Percentiles rank a stretch among this genome's conserved stretches.
phyloP scores from a whole-genome alignment of 2,888 invertebrate species.

The Rhamnusium bicolor region DNA sequence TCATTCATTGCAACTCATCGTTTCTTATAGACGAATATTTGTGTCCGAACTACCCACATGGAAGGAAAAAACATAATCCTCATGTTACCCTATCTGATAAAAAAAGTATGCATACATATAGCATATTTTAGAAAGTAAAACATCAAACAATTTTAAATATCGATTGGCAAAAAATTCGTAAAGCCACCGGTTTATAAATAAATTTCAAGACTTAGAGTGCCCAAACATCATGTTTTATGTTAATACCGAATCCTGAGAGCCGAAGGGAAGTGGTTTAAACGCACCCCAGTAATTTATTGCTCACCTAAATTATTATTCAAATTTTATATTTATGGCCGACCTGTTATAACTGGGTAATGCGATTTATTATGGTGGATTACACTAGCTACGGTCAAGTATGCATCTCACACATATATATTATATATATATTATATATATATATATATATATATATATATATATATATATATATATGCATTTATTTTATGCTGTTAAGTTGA shows the following conservation, averaged over 20 bases:
- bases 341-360: slow-evolving; percentile 53
- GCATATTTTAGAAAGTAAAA: background rate
- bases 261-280: slow-evolving; percentile 9
- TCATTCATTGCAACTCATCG: too few relatives aligned
- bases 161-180: background rate
- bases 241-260: slow-evolving; percentile 4
- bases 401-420: slow-evolving; percentile 44
- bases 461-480: too few relatives aligned
- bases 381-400: slow-evolving; percentile 49
- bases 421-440: slow-evolving; percentile 23
- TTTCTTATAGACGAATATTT: too few relatives aligned
- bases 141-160: background rate
- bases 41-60: too few relatives aligned
- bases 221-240: slow-evolving; percentile 2
- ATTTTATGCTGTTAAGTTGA: slow-evolving; percentile 18
- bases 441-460: slow-evolving; percentile 44
- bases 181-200: background rate
- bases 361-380: slow-evolving; percentile 53
- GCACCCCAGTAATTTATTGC: slow-evolving; percentile 48
- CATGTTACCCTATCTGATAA: too few relatives aligned
- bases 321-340: slow-evolving; percentile 56
- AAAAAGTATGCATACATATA: too few relatives aligned
- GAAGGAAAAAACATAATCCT: too few relatives aligned
- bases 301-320: slow-evolving; percentile 52
- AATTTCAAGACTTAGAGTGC: background rate